Evolutionary conservation across 2,113 vertebrate genomes (phyloP), one percentile per base, ranked within the genome.

Genomic region (Ceuthmochares aereus): DNA sequence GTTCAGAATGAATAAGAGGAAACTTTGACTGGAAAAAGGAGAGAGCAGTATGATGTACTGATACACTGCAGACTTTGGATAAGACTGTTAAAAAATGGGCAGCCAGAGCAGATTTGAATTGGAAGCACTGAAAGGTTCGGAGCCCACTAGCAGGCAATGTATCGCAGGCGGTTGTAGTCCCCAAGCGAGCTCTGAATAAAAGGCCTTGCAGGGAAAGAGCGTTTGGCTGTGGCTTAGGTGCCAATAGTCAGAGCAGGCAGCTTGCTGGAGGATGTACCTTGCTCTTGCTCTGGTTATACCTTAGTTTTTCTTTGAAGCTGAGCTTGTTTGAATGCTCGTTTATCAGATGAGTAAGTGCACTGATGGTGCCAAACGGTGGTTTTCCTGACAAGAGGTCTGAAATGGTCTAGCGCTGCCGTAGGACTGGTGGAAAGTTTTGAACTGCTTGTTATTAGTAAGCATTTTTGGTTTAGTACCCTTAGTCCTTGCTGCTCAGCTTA

Each of bases 111-210:
- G 34, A 11, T 26, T 51, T 58, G 62, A 55, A 69, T 7, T 0
- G 2, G 16, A 69, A n/a, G 69, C 1, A 4, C n/a, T 32, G 55
- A 34, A 81, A 51, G 12, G 29, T 56, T 75, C 2, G 6, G 37
- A 56, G 29, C 42, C 36, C 0, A 0, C 21, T 29, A 16, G 51
- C 43, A 70, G 54, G 29, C 1, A 3, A 5, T 25, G 8, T 4
- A 16, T 55, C 1, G 1, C 25, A 30, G 3, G 2, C n/a, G 13
- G 43, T 43, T 0, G 0, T 12, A 17, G 42, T 37, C 30, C 58
- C 59, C 59, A 51, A 68, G n/a, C 0, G 0, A 47, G 42, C 42
- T 25, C 58, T 47, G 74, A 34, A 34, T 58, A 30, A 81, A 54
- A 30, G n/a, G 7, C n/a, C 14, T 36, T 19, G 17, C 2, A 2